Evolutionary conservation across 2,113 vertebrate species (phyloP), one percentile per base, ranked within the genome.

Genomic region (Machaerirhynchus nigripectus): DNA sequence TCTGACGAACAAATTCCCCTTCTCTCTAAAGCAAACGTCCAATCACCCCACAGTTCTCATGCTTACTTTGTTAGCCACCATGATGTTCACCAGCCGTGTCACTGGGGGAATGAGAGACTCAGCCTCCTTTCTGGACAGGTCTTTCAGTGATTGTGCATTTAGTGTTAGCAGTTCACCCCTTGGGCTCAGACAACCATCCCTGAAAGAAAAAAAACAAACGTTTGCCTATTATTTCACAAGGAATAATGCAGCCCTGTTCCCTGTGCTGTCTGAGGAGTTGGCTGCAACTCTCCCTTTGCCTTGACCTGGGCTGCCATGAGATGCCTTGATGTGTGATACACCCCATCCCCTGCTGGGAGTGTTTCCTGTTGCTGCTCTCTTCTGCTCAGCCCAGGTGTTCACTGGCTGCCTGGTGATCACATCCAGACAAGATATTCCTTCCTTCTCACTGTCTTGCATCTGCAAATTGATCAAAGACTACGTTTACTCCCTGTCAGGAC

Each of bases 121-220:
- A 27, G 70, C 50, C 42, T 97, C 97, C 68, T 84, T 92, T 90
- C 95, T 96, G 49, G 94, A 63, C 31, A 97, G 57, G 40, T 97
- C 97, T 68, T 97, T 97, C 83, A 97, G 81, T 67, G 95, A 90
- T 69, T 98, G 98, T 76, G 97, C 96, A 61, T 98, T 97, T 86
- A 98, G 90, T 12, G 96, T 94, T 61, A 97, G 81, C 57, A 96
- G 89, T n/a, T 96, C 97, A 87, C 97, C 98, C 77, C 97, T 84
- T 26, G 95, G 96, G 65, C 89, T 95, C 81, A 95, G 83, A 83
- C 65, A 90, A 76, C 79, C 95, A 89, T 93, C 92, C 79, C 98
- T 98, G 46, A 68, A 77, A 78, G 56, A 27, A 42, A 44, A 17
- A 42, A 83, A 30, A n/a, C 4, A 27, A 83, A 77, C 0, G 2